A percentile compares a stretch with the other conserved stretches of the same genome.
phyloP scores from a whole-genome alignment of 2,797 vertebrate genomes.

The Nasua narica region DNA sequence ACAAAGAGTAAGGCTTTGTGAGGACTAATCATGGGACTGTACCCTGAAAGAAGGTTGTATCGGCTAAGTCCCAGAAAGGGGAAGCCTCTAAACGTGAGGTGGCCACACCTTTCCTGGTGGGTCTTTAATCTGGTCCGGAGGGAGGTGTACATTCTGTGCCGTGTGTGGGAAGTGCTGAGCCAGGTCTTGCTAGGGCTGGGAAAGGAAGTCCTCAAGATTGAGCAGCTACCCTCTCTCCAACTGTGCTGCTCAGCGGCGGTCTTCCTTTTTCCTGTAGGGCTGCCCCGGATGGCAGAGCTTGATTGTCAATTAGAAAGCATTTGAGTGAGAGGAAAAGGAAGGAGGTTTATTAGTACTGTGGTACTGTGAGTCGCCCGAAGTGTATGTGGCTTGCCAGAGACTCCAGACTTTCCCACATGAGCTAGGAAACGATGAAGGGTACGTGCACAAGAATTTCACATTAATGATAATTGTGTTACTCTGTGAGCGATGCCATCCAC shows the following conservation, averaged over 20 bases:
- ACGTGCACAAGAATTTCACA: slow-evolving; percentile 58
- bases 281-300: not conserved
- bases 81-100: not conserved
- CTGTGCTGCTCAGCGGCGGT: not conserved
- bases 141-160: not conserved
- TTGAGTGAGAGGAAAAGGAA: not conserved
- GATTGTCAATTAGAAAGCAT: not conserved
- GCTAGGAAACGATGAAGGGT: slow-evolving; percentile 61
- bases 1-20: not conserved
- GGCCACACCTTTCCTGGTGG: not conserved
- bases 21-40: not conserved
- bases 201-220: not conserved
- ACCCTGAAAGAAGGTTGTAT: not conserved
- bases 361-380: not conserved
- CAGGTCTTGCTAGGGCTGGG: not conserved
- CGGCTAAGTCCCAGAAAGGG: not conserved
- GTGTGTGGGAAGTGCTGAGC: not conserved
- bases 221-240: not conserved
- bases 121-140: not conserved
- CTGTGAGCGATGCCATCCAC: slow-evolving; percentile 67
- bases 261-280: not conserved
- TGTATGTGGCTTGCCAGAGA: slow-evolving; percentile 46
- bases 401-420: not conserved
- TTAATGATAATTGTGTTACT: slow-evolving; percentile 53
- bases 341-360: not conserved